Evolutionary conservation across 2,888 invertebrate genomes (phyloP).

Genomic region (Andrena bicolor): DNA sequence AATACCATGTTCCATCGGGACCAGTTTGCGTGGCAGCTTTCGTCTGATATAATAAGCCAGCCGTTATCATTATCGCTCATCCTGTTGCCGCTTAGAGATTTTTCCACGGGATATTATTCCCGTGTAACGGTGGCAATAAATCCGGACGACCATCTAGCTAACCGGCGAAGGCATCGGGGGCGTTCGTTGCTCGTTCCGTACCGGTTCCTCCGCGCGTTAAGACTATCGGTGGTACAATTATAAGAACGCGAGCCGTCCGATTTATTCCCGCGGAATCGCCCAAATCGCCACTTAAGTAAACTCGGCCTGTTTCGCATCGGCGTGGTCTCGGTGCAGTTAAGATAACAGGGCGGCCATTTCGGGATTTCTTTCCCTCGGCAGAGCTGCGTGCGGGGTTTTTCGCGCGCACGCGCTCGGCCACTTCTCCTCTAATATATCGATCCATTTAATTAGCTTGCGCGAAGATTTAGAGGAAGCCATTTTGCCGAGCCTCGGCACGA

Average conservation of each 20-base stretch:
- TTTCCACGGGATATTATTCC: constrained; percentile 41
- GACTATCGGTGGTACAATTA: constrained; percentile 52
- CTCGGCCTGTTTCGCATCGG: neutral
- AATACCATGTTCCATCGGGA: constrained; percentile 23
- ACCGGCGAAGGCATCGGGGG: constrained; percentile 13
- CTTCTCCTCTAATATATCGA: constrained; percentile 38
- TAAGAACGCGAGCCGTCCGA: constrained; percentile 22
- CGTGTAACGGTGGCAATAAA: constrained; percentile 52
- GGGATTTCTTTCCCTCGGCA: constrained; percentile 8
- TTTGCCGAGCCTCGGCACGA: constrained; percentile 5
- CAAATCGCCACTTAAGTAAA: constrained; percentile 44
- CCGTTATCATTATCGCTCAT: constrained; percentile 55
- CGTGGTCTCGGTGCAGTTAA: constrained; percentile 25
- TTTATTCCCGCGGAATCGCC: constrained; percentile 35
- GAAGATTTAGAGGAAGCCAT: constrained; percentile 27
- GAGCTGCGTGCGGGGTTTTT: neutral
- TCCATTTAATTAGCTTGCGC: constrained; percentile 50
- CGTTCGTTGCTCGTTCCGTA: constrained; percentile 40
- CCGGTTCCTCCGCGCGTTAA: constrained; percentile 49
- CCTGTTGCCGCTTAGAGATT: constrained; percentile 36
- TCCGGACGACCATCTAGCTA: constrained; percentile 14
- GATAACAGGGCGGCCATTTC: constrained; percentile 49
- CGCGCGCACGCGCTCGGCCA: constrained; percentile 22
- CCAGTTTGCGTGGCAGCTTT: constrained; percentile 39
- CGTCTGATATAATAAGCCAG: constrained; percentile 35